phyloP scores from a whole-genome alignment of 2,797 vertebrate species.

The Enteromius thamalakanensis region DNA sequence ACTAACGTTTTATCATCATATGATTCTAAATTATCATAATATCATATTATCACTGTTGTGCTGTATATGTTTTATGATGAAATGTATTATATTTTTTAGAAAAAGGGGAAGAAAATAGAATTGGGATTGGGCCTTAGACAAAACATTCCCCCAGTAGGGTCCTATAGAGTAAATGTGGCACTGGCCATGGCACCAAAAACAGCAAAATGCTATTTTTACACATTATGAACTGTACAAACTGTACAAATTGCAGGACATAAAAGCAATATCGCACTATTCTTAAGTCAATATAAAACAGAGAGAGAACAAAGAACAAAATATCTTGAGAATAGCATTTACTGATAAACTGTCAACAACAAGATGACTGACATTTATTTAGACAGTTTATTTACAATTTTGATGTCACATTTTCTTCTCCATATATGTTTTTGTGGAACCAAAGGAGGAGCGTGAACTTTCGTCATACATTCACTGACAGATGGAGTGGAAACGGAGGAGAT shows the following conservation, averaged over 20 bases:
- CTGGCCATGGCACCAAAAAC: neutral
- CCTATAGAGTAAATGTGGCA: neutral
- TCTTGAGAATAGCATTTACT: neutral
- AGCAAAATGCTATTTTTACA: neutral
- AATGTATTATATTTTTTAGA: no score
- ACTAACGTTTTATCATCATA: no score
- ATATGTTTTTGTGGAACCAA: conserved; percentile 23
- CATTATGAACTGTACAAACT: neutral
- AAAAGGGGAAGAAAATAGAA: no score
- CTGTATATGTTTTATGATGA: no score
- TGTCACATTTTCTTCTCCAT: conserved; percentile 15
- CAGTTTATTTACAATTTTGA: neutral
- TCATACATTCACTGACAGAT: conserved; percentile 20
- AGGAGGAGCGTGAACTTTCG: conserved; percentile 14
- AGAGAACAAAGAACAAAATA: neutral
- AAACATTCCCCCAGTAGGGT: neutral
- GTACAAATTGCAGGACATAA: neutral
- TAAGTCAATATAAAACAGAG: neutral
- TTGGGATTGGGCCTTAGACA: no score
- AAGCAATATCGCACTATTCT: neutral
- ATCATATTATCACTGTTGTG: no score
- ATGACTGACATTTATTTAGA: neutral
- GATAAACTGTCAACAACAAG: neutral
- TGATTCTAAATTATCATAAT: no score
- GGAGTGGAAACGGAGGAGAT: conserved; percentile 22